A percentile compares a stretch with the other conserved stretches of the same genome.
phyloP scores from a whole-genome alignment of 2,888 invertebrate genomes.

The Melinaea menophilus region DNA sequence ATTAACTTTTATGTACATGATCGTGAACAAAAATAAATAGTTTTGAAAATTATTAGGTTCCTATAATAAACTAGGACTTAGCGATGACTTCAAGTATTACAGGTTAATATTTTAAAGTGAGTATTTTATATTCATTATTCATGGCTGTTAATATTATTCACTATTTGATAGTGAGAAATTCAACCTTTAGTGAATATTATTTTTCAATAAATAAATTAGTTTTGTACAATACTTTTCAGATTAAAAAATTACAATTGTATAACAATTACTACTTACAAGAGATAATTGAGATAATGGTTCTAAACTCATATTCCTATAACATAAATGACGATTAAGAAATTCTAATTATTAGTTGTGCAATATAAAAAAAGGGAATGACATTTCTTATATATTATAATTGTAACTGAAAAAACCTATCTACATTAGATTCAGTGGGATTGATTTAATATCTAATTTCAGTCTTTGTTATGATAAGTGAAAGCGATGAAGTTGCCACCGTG shows the following conservation, averaged over 20 bases:
- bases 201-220: conserved; percentile 29
- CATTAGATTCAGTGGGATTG: conserved; percentile 32
- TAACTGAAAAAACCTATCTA: conserved; percentile 11
- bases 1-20: conserved; percentile 63
- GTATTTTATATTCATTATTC: conserved; percentile 45
- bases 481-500: no score
- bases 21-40: conserved; percentile 68
- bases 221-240: conserved; percentile 23
- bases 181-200: conserved; percentile 26
- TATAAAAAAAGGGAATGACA: conserved; percentile 9
- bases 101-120: conserved; percentile 45
- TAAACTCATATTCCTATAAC: conserved; percentile 31
- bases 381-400: not conserved
- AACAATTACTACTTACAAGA: conserved; percentile 12
- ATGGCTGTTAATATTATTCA: conserved; percentile 38
- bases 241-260: conserved; percentile 13
- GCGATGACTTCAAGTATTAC: conserved; percentile 42
- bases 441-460: conserved; percentile 51
- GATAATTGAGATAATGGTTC: conserved; percentile 14
- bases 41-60: conserved; percentile 59
- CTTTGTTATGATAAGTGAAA: conserved; percentile 44
- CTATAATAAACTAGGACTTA: conserved; percentile 49
- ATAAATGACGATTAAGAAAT: conserved; percentile 13
- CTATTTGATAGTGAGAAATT: conserved; percentile 52
- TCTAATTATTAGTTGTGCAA: conserved; percentile 8